A percentile compares a stretch with the other conserved stretches of the same genome.
These are phyloP conservation scores for Eupithecia centaureata DNA, from an alignment of 2,888 invertebrate genomes.

Conservation along the genomic window DNA sequence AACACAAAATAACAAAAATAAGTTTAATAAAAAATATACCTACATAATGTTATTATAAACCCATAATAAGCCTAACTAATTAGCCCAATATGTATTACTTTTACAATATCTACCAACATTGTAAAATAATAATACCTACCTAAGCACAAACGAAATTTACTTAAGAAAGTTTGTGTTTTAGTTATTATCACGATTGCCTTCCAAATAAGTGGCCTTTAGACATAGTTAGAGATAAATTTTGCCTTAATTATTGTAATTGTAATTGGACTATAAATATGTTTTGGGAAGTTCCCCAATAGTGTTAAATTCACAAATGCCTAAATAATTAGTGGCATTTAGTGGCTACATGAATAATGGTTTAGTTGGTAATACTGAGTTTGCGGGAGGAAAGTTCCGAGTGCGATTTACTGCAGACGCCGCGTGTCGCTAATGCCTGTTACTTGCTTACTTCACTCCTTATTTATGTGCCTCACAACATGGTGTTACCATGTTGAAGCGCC, in stretches of 20 bases:
- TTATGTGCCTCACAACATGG: conserved; percentile 43
- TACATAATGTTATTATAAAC: no score
- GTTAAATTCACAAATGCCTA: background rate
- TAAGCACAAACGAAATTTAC: no score
- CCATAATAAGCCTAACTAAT: background rate
- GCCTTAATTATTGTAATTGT: background rate
- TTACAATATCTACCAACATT: no score
- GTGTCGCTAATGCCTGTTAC: conserved; percentile 52
- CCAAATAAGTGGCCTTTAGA: background rate
- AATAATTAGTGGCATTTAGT: conserved; percentile 3
- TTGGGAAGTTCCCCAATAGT: background rate
- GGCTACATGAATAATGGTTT: conserved; percentile 1
- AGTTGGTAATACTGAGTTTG: conserved; percentile 39
- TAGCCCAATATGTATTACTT: no score
- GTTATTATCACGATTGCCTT: no score
- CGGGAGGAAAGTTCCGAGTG: conserved; percentile 52
- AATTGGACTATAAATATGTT: background rate
- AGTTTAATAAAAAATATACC: no score
- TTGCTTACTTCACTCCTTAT: conserved; percentile 48
- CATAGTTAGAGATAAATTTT: background rate
- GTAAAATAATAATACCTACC: no score
- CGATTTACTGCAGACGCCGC: conserved; percentile 59
- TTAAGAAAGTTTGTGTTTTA: no score
- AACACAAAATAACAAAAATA: no score
- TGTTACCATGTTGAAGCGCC: conserved; percentile 30